Base-by-base conservation (phyloP, 2,888 invertebrate genomes). In the Apomyelois bistriatella region DNA sequence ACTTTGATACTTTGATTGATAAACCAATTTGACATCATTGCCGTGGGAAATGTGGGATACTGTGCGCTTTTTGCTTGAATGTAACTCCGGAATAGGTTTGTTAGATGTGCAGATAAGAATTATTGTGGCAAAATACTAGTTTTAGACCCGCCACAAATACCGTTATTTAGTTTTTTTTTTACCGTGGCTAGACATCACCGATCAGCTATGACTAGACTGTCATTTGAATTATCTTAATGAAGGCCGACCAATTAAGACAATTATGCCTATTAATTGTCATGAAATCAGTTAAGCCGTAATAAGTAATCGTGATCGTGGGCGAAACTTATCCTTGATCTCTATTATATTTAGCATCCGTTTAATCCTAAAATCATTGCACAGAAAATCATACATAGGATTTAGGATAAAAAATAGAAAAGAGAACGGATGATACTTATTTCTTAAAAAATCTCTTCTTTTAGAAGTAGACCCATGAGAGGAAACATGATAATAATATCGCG, bases 11-110 rank as follows among this genome's bases (percentile, higher is more conserved):
- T 59, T 76, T 81, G 85, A 88, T 88, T 88, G 87, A 87, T 87
- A 84, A 84, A 79, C 72, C 79, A 80, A 84, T 82, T 83, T 82
- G 75, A 77, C 78, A 80, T 80, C 68, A 88, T 87, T 87, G 83
- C 65, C 86, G 88, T 89, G 88, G 78, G 89, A 88, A 82, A 72
- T 75, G 64, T 72, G 66, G 70, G 64, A 64, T 60, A 58, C 53
- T 53, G 36, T 53, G 53, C 50, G 32, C 56, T 62, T 63, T 59
- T 61, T 32, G 57, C 51, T 57, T 54, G 41, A 56, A 41, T 48
- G 51, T 37, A 51, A 28, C 52, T 55, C 51, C 55, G 52, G 52
- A 56, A 54, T 55, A 53, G 53, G 40, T 47, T 52, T 38, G 35
- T 55, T 57, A 22, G 51, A 48, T 47, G 16, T 53, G 42, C 51